phyloP scores from a whole-genome alignment of 2,113 vertebrate species.

The Isurus oxyrinchus region DNA sequence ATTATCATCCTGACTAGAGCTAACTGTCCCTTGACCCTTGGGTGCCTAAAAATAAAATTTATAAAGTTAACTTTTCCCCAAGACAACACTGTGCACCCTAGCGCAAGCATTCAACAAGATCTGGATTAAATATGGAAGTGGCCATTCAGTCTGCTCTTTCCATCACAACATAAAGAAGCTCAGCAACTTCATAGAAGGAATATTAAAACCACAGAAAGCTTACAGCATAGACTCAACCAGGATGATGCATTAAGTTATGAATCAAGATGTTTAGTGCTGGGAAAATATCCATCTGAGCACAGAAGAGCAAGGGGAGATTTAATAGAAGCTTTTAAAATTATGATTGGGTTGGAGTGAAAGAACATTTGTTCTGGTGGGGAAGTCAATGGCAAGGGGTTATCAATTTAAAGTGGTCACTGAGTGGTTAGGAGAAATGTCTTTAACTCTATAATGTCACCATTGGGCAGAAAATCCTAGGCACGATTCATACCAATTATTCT shows the following conservation, averaged over 20 bases:
- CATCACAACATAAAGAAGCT: background rate
- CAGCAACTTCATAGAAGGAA: background rate
- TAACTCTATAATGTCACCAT: background rate
- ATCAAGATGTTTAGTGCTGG: background rate
- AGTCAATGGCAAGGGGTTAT: background rate
- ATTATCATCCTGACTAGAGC: conserved; percentile 72
- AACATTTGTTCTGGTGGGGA: background rate
- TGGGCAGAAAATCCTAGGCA: background rate
- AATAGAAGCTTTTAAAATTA: background rate
- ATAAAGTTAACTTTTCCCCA: background rate
- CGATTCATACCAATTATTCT: background rate
- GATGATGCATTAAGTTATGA: background rate
- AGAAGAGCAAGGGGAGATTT: background rate
- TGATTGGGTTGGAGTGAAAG: background rate
- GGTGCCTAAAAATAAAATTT: conserved; percentile 56
- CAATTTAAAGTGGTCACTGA: background rate
- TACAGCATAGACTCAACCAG: background rate
- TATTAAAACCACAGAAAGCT: background rate
- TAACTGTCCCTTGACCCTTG: conserved; percentile 59
- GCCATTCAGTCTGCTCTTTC: background rate
- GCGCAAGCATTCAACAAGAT: conserved; percentile 41
- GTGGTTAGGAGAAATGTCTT: background rate
- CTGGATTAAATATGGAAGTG: background rate
- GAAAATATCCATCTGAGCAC: background rate
- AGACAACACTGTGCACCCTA: background rate